These are phyloP conservation scores for Andrena bicolor DNA, from an alignment of 2,888 invertebrate genomes.

Conservation along the genomic window DNA sequence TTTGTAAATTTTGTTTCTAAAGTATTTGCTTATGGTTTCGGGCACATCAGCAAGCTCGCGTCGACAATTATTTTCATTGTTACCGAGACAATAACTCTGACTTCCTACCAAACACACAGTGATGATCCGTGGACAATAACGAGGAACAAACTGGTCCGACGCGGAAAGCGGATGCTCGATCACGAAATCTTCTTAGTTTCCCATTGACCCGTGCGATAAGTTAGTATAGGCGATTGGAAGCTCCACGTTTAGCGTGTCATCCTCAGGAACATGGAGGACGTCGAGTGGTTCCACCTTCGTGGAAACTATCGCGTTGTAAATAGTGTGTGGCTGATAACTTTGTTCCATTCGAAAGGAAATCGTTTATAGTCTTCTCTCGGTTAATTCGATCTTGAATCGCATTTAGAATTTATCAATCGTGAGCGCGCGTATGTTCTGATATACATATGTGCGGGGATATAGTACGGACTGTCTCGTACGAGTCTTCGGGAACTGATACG, in stretches of 20 bases:
- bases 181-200: constrained; percentile 46
- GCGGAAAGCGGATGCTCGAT: constrained; percentile 15
- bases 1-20: constrained; percentile 52
- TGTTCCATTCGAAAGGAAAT: constrained; percentile 27
- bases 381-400: constrained; percentile 36
- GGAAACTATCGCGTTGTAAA: constrained; percentile 44
- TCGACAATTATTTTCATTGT: constrained; percentile 33
- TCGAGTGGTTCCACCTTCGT: constrained; percentile 36
- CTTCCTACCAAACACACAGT: constrained; percentile 31
- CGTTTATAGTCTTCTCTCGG: constrained; percentile 44
- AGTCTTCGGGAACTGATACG: constrained; percentile 45
- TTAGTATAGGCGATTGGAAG: constrained; percentile 44
- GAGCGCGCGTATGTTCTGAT: constrained; percentile 49
- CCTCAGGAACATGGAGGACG: constrained; percentile 44
- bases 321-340: constrained; percentile 41
- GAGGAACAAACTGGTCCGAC: constrained; percentile 32
- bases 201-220: constrained; percentile 37
- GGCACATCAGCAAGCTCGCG: constrained; percentile 20
- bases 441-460: constrained; percentile 49
- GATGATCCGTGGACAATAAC: constrained; percentile 29
- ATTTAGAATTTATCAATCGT: constrained; percentile 36
- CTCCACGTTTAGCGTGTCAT: constrained; percentile 38
- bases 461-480: constrained; percentile 31
- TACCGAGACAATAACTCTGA: constrained; percentile 44
- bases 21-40: constrained; percentile 47